Evolutionary conservation across 2,113 vertebrate species (phyloP).

Genomic region (Platycercus adscitus): DNA sequence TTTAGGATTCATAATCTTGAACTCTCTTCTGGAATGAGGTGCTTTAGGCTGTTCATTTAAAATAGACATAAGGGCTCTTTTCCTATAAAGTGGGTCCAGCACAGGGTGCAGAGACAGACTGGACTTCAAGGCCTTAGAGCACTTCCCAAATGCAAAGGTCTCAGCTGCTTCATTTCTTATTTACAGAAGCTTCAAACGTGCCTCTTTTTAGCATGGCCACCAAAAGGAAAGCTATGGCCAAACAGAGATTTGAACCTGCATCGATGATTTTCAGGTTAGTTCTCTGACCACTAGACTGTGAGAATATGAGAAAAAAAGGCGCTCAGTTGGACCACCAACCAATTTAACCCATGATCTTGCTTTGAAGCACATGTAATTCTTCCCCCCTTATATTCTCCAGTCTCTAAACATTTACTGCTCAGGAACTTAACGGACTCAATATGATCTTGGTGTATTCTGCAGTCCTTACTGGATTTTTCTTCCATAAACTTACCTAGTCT

Average conservation of each 20-base stretch:
- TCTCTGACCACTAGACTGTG: neutral
- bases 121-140: neutral
- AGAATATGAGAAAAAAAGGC: neutral
- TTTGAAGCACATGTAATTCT: neutral
- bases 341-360: neutral
- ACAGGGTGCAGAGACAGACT: neutral
- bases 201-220: neutral
- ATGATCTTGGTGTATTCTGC: neutral
- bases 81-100: neutral
- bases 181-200: neutral
- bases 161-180: neutral
- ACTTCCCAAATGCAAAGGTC: neutral
- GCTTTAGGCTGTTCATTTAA: neutral
- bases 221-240: neutral
- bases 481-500: neutral
- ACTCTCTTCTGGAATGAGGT: neutral
- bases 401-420: neutral
- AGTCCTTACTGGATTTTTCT: neutral
- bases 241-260: neutral
- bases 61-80: neutral
- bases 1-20: neutral
- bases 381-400: neutral
- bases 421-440: neutral
- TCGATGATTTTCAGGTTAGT: neutral
- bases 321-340: neutral